Percentiles rank a stretch among this genome's conserved stretches.
phyloP scores from a whole-genome alignment of 2,888 invertebrate genomes.

The Netelia melanura region DNA sequence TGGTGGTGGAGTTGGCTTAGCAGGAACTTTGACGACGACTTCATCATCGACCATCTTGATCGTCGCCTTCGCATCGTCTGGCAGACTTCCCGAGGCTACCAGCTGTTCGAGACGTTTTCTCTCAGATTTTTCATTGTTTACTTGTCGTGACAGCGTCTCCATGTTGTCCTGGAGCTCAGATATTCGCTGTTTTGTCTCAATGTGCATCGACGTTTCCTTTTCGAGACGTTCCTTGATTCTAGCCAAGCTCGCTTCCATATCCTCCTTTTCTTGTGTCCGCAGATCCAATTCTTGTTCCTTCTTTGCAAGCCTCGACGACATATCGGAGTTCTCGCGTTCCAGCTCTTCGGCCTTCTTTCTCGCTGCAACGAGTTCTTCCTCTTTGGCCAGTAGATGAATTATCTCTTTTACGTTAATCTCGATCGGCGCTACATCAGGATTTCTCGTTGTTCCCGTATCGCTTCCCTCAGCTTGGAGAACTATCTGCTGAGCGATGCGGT shows the following conservation, averaged over 20 bases:
- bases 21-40: constrained; percentile 80
- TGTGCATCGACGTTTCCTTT: constrained; percentile 94
- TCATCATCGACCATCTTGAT: constrained; percentile 83
- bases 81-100: constrained; percentile 95
- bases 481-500: constrained; percentile 97
- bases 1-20: constrained; percentile 86
- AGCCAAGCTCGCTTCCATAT: constrained; percentile 92
- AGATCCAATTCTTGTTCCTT: constrained; percentile 97
- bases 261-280: constrained; percentile 96
- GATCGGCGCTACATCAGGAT: constrained; percentile 94
- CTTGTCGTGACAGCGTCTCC: constrained; percentile 85
- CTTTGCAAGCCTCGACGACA: constrained; percentile 94
- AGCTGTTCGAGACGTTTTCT: constrained; percentile 93
- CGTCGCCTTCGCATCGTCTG: constrained; percentile 94
- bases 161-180: constrained; percentile 87
- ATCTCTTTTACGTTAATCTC: constrained; percentile 96
- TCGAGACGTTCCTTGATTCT: constrained; percentile 95
- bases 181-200: constrained; percentile 93
- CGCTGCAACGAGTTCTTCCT: constrained; percentile 95
- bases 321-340: constrained; percentile 95
- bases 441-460: constrained; percentile 85
- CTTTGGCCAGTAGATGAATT: constrained; percentile 95
- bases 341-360: constrained; percentile 94
- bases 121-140: constrained; percentile 92
- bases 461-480: constrained; percentile 91